These are phyloP conservation scores for Perca schrenkii DNA, from an alignment of 2,113 vertebrate genomes.

Conservation along the genomic window DNA sequence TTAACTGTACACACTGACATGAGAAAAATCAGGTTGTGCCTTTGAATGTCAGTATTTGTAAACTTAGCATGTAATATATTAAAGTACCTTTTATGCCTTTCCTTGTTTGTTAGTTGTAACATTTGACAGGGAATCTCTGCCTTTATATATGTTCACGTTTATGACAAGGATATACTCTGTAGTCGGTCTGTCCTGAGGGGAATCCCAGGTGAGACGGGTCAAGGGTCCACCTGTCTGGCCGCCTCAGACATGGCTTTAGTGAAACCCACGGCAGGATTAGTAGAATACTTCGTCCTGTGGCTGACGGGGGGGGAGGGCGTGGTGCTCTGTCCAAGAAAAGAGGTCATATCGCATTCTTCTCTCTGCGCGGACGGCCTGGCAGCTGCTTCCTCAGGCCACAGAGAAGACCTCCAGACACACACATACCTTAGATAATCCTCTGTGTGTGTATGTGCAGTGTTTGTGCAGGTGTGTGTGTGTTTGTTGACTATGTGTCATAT, in stretches of 20 bases:
- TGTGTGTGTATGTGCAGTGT: slow-evolving; percentile 24
- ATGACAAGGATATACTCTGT: neutral
- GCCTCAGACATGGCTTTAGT: slow-evolving; percentile 34
- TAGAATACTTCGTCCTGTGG: slow-evolving; percentile 21
- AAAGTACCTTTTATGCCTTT: neutral
- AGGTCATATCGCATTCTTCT: slow-evolving; percentile 75
- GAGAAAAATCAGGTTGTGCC: neutral
- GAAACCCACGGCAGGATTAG: slow-evolving; percentile 26
- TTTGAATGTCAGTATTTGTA: neutral
- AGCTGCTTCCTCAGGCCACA: slow-evolving; percentile 79
- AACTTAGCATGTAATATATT: no score
- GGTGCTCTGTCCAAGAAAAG: slow-evolving; percentile 63
- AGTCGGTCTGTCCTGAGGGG: slow-evolving; percentile 2
- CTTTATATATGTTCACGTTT: neutral
- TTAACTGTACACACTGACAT: neutral
- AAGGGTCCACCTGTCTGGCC: slow-evolving; percentile 58
- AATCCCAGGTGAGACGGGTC: slow-evolving; percentile 35
- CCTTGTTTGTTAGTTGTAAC: neutral
- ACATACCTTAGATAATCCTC: slow-evolving; percentile 59
- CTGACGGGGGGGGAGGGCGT: neutral
- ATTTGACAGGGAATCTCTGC: neutral
- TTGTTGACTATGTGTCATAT: neutral
- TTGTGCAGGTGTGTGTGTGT: slow-evolving; percentile 30
- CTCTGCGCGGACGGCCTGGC: slow-evolving; percentile 45
- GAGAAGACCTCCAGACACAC: slow-evolving; percentile 65